Percentiles rank a stretch among this genome's conserved stretches.
Evolutionary conservation across 2,113 vertebrate species (phyloP).

Genomic region (Aegotheles bennettii): DNA sequence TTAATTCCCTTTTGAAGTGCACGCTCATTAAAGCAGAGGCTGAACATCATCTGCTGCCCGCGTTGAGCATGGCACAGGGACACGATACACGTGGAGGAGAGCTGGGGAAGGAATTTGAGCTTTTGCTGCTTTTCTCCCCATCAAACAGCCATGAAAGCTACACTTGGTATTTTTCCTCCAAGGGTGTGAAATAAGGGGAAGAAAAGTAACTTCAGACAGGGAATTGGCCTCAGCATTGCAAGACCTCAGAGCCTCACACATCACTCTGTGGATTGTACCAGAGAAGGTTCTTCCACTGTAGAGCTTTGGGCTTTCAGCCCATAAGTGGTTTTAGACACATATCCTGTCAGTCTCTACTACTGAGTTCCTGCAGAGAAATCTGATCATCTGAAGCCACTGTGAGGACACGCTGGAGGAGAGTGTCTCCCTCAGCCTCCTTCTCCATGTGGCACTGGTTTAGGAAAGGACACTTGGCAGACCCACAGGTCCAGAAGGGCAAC

Average conservation of each 20-base stretch:
- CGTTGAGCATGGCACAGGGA: fast-evolving
- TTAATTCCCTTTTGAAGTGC: background rate
- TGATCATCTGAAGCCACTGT: fast-evolving
- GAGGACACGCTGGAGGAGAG: fast-evolving
- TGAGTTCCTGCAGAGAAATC: background rate
- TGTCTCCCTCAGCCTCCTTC: background rate
- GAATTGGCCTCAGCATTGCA: background rate
- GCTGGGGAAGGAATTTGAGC: background rate
- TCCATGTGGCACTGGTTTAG: background rate
- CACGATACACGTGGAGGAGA: fast-evolving
- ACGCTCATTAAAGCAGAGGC: background rate
- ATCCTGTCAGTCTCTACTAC: background rate
- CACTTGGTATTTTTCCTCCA: background rate
- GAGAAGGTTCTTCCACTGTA: background rate
- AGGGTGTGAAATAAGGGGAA: background rate
- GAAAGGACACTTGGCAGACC: background rate
- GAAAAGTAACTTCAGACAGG: background rate
- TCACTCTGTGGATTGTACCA: background rate
- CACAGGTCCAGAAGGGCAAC: background rate
- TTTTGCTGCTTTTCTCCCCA: background rate
- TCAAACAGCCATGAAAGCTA: background rate
- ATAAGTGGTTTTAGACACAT: background rate
- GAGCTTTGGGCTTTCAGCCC: background rate
- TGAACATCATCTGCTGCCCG: background rate
- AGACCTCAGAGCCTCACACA: background rate